Base-by-base conservation (phyloP, 2,113 vertebrate genomes). In the Hoplias malabaricus region DNA sequence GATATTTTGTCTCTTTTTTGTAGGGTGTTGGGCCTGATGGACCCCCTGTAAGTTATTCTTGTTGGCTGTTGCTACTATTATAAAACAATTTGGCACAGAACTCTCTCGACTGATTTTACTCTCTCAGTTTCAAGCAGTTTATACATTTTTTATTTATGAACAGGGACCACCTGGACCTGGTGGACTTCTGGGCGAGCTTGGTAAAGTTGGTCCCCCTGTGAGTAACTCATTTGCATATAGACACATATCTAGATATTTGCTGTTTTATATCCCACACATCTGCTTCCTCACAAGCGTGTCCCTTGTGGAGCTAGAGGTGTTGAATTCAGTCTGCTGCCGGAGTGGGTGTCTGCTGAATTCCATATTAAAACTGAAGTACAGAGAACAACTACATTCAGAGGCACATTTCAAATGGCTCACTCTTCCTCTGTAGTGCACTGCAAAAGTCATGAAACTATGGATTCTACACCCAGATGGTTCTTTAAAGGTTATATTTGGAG, bases 11-110 rank as follows among this genome's bases (percentile, higher is more conserved):
- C 3, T 42, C 90, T 68, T 93, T 40, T 83, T 57, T 75, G 53
- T 79, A 98, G 97, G 96, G 96, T 69, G 92, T 94, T 73, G 96
- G 96, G 1, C 88, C 92, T 77, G 94, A 95, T 86, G 97, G 96
- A 88, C 86, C 93, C 40, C 90, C 89, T 73, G 97, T 98, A 92
- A 93, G 96, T 96, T 54, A n/a, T 67, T 71, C 48, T 63, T 73
- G 29, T 25, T 34, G 42, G 21, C 31, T 59, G n/a, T 36, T 0
- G 40, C 8, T 62, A n/a, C 42, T 13, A 69, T 50, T 12, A 9
- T 23, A n/a, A 80, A 77, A 3, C 5, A 1, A 33, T 29, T 10
- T 69, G 38, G 23, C 10, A 53, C 19, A 11, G n/a, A 40, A 36
- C n/a, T n/a, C n/a, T 61, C 3, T 34, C 9, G 16, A 48, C n/a